Percentiles rank a stretch among this genome's conserved stretches.
These are phyloP conservation scores for Melieria crassipennis DNA, from an alignment of 2,888 invertebrate genomes.

Conservation along the genomic window DNA sequence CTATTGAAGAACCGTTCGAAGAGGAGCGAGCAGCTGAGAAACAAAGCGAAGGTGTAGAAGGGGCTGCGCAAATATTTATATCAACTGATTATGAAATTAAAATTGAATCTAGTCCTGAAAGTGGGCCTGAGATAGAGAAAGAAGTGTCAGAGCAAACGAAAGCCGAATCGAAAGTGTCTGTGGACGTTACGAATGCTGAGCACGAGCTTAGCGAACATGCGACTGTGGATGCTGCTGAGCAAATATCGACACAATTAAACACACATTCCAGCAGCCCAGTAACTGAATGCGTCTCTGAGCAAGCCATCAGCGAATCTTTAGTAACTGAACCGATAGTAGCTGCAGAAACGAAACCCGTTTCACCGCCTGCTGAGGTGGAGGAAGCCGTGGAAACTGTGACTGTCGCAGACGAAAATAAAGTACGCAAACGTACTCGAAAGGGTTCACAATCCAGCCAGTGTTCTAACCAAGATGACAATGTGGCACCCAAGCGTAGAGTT, in stretches of 20 bases:
- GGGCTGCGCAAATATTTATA: not conserved
- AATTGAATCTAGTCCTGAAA: too few relatives aligned
- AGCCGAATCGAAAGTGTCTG: not conserved
- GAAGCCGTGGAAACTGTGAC: not conserved
- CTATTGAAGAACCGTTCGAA: not conserved
- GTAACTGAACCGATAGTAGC: not conserved
- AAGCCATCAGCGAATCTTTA: too few relatives aligned
- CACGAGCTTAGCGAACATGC: not conserved
- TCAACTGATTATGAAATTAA: too few relatives aligned
- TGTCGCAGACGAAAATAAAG: not conserved
- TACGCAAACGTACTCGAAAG: constrained; percentile 7
- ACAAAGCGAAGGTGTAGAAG: not conserved
- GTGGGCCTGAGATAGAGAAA: not conserved
- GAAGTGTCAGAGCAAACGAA: not conserved
- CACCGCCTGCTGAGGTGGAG: not conserved
- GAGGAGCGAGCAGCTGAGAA: not conserved
- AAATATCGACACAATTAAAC: not conserved
- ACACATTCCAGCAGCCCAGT: too few relatives aligned
- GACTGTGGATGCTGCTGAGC: not conserved
- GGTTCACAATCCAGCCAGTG: constrained; percentile 22
- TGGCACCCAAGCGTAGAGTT: constrained; percentile 20
- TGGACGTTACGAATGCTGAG: not conserved
- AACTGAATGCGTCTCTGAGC: too few relatives aligned
- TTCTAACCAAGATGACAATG: constrained; percentile 6
- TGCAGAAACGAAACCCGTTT: not conserved